Evolutionary conservation across 2,888 invertebrate genomes (phyloP), one percentile per base, ranked within the genome.

Genomic region (Synanthedon myopaeformis): DNA sequence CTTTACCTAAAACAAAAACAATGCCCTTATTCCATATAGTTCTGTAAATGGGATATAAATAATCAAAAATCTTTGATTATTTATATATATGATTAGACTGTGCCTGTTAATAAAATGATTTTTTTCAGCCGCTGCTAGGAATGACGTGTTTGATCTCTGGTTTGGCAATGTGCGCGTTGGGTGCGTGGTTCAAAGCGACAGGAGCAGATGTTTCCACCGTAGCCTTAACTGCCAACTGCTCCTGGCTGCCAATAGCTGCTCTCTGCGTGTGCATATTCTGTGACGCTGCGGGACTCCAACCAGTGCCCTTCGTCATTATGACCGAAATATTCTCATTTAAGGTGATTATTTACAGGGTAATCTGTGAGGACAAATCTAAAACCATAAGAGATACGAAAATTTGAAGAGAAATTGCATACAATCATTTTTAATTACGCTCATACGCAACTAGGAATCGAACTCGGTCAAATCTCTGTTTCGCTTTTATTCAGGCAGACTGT

Each of bases 261-360:
- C 69, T 86, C 0, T 86, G 86, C 45, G 66, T 86, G 11, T 86
- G 85, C 64, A 86, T 87, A 56, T 87, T 80, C 67, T 85, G 85
- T 56, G 86, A 86, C 60, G 87, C 86, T 0, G 84, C 82, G 0
- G 87, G 86, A 0, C 59, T 85, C 42, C 86, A 86, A 57, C 86
- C 87, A 0, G 84, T 87, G 56, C 84, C 86, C 0, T 86, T 84
- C 55, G 84, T 86, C 8, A 76, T 85, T 10, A 85, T 87, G 85
- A 84, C 85, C 0, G 87, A 87, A 68, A 85, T 87, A 79, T 86
- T 87, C 61, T 74, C 77, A 0, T 86, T 86, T 53, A 82, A 85
- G 72, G 86, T 85, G 17, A 56, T 62, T 61, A 35, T 42, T 1
- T 23, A 23, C 23, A 23, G 23, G 23, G n/a, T n/a, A n/a, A n/a